These are phyloP conservation scores for Spatula clypeata DNA, from an alignment of 2,797 vertebrate species.

Conservation along the genomic window DNA sequence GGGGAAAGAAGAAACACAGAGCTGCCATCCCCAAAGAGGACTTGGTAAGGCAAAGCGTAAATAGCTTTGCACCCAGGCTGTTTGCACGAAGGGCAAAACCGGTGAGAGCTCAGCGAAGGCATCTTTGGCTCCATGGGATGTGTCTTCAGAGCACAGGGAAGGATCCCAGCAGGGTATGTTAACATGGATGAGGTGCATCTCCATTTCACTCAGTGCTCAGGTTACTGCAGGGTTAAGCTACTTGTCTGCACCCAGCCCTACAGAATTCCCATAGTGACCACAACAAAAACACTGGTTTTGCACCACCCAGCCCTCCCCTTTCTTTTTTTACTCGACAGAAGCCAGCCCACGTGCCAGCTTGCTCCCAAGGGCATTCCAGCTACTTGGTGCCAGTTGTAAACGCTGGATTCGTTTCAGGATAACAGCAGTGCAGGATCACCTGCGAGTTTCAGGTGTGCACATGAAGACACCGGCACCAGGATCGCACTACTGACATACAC, in stretches of 20 bases:
- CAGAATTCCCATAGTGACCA: not conserved
- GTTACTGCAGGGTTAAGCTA: not conserved
- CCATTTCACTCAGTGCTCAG: not conserved
- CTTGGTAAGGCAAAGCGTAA: rapidly evolving
- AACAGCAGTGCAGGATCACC: not conserved
- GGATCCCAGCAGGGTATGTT: not conserved
- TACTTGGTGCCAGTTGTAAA: not conserved
- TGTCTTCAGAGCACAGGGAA: rapidly evolving
- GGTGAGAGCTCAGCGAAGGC: rapidly evolving
- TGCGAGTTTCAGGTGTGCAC: not conserved
- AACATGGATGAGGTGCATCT: rapidly evolving
- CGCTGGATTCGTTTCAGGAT: not conserved
- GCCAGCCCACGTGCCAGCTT: not conserved
- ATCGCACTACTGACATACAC: rapidly evolving
- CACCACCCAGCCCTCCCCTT: not conserved
- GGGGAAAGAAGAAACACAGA: not conserved
- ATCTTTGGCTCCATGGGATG: rapidly evolving
- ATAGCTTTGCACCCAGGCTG: not conserved
- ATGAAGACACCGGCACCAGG: not conserved
- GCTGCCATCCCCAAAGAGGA: not conserved
- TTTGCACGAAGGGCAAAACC: not conserved
- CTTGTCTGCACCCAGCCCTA: not conserved
- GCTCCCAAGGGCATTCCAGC: not conserved
- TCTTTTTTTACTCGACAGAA: not conserved
- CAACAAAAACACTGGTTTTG: not conserved